Evolutionary conservation across 2,797 vertebrate genomes (phyloP).

Genomic region (Glyptemys insculpta): DNA sequence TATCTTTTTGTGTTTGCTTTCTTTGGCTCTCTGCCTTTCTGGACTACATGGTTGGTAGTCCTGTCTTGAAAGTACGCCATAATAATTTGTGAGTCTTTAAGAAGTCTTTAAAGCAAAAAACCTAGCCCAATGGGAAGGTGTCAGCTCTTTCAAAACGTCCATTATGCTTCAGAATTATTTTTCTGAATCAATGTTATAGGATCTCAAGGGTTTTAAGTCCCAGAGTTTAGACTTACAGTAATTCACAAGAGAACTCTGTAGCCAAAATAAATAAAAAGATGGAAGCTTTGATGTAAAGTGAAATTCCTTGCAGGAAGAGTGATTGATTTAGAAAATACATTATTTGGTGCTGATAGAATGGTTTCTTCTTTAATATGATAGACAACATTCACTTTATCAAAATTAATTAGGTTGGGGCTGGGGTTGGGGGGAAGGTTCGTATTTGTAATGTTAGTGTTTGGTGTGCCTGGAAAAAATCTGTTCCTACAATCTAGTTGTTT

Average conservation of each 20-base stretch:
- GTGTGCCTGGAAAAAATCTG: neutral
- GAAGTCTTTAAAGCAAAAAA: neutral
- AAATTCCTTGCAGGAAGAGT: neutral
- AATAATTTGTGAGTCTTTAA: neutral
- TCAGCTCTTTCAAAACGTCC: neutral
- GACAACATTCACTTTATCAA: neutral
- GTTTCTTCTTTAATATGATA: neutral
- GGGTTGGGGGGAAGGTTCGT: neutral
- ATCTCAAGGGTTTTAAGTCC: neutral
- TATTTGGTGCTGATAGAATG: neutral
- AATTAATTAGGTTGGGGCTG: neutral
- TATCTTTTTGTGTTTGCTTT: neutral
- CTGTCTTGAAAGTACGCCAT: neutral
- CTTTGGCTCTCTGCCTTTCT: neutral
- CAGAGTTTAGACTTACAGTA: neutral
- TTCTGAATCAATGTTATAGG: neutral
- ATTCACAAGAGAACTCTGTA: neutral
- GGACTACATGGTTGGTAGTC: neutral
- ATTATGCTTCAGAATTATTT: neutral
- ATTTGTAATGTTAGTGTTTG: neutral
- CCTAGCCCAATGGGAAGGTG: neutral
- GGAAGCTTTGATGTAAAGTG: neutral
- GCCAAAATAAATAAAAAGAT: neutral
- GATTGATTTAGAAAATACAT: neutral
- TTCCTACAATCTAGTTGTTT: neutral